Evolutionary conservation across 2,797 vertebrate genomes (phyloP), one percentile per base, ranked within the genome.

Genomic region (Eptatretus atami): DNA sequence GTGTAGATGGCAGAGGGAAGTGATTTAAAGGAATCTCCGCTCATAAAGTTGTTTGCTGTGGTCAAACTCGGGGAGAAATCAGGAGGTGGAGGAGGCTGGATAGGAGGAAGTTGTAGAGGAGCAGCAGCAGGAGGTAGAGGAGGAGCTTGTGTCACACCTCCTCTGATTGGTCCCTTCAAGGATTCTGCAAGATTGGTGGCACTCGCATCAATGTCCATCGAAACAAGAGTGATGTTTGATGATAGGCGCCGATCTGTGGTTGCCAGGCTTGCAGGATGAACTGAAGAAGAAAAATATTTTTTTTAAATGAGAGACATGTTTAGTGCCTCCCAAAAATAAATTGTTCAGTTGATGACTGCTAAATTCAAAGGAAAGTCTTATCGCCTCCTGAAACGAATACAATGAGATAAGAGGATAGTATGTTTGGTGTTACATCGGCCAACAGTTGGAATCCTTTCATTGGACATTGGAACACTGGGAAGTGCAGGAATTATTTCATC

Each of bases 221-320:
- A 61, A n/a, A 61, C 57, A n/a, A 61, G 15, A 25, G 57, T n/a
- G 15, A 25, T 61, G 57, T 61, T 61, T 10, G 57, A n/a, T 24
- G 57, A 61, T 9, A 25, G n/a, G 57, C 57, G 57, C 57, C 57
- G 57, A 10, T 61, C 57, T 61, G 57, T 61, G 57, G 57, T n/a
- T n/a, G 25, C 57, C 25, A 12, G 15, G 10, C 12, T n/a, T 10
- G 57, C n/a, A 61, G 11, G 57, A 61, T n/a, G 57, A 9, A 61
- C n/a, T n/a, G n/a, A n/a, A 10, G 25, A n/a, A 9, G n/a, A 10
- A 12, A n/a, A 44, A 44, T n/a, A 44, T 44, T 19, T 19, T 19
- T 19, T 19, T 19, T 2, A 44, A 44, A 44, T 44, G 31, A 44
- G 4, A 44, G 6, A 44, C 31, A 44, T 44, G 31, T 44, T 44